Evolutionary conservation across 2,113 vertebrate genomes (phyloP), one percentile per base, ranked within the genome.

Genomic region (Lophotis ruficrista): DNA sequence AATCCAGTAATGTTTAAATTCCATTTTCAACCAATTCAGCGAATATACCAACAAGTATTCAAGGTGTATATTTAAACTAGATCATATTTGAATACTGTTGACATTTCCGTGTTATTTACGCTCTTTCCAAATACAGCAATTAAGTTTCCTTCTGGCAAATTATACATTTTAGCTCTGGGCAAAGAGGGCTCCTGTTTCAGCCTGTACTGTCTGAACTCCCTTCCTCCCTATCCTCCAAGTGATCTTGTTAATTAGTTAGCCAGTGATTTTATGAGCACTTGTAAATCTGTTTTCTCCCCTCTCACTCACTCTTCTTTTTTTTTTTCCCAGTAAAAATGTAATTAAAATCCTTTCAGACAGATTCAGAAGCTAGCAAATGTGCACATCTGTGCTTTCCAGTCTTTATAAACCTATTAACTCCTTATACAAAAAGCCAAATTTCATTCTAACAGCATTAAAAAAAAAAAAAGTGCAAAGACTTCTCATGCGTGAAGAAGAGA

Each of bases 191-290:
- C 11, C 37, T 91, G 73, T 96, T 90, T 87, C 72, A 93, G 48
- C 89, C n/a, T 94, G 73, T 72, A 22, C 37, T 53, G 4, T 33
- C 22, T 83, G 45, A 82, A 79, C 28, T 84, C n/a, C 37, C 12
- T 80, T 94, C 43, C 37, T 84, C 30, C 76, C 41, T 86, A 8
- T 91, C 8, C 6, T 89, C 53, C 37, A 82, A 81, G 45, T 87
- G 24, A 91, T 89, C 72, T 65, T 83, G 38, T 93, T 96, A 94
- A 94, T 95, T 94, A 93, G n/a, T 86, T 92, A 92, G 33, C 17
- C 70, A 65, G 33, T 89, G 72, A 94, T 94, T 91, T 96, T 94
- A 92, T 89, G 31, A 94, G 53, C 70, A 72, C 73, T 94, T 94
- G 47, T 96, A 90, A 93, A 95, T 87, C 61, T 92, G 3, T 93